These are phyloP conservation scores for Buphagus erythrorhynchus DNA, from an alignment of 2,797 vertebrate species.

Conservation along the genomic window DNA sequence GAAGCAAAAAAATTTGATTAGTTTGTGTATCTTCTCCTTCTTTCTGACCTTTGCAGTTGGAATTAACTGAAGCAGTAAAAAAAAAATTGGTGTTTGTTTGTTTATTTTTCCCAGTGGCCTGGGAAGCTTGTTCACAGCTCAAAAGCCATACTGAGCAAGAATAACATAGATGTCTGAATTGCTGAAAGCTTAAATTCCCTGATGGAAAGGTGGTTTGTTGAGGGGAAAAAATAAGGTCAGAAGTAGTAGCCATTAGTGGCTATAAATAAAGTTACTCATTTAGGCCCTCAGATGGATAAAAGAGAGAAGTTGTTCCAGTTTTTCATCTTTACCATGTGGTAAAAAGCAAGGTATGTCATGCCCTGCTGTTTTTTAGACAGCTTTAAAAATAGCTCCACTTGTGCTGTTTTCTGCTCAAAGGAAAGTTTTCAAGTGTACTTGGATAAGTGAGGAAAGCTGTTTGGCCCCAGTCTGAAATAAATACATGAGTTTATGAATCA, in stretches of 20 bases:
- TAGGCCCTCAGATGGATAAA: neutral
- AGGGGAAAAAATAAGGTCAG: slow-evolving; percentile 29
- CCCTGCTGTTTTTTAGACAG: neutral
- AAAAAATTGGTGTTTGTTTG: neutral
- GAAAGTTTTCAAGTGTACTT: neutral
- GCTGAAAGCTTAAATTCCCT: slow-evolving; percentile 51
- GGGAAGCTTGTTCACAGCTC: neutral
- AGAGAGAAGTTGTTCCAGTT: slow-evolving; percentile 9
- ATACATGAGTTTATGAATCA: neutral
- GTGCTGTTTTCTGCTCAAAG: slow-evolving; percentile 11
- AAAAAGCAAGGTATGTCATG: slow-evolving; percentile 51
- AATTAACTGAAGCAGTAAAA: neutral
- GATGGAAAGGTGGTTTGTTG: neutral
- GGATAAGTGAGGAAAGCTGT: neutral
- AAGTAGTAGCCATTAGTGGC: slow-evolving; percentile 43
- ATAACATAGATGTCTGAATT: slow-evolving; percentile 11
- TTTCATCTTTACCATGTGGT: slow-evolving; percentile 55
- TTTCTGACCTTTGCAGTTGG: neutral
- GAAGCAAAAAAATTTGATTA: neutral
- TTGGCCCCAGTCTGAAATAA: neutral
- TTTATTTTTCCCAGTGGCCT: slow-evolving; percentile 20
- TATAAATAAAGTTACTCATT: slow-evolving; percentile 70
- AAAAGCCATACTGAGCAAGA: slow-evolving; percentile 43
- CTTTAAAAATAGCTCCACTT: slow-evolving; percentile 28
- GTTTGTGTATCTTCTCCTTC: neutral